These are phyloP conservation scores for Calliscelio sp. DNA, from an alignment of 2,888 invertebrate genomes.

Conservation along the genomic window DNA sequence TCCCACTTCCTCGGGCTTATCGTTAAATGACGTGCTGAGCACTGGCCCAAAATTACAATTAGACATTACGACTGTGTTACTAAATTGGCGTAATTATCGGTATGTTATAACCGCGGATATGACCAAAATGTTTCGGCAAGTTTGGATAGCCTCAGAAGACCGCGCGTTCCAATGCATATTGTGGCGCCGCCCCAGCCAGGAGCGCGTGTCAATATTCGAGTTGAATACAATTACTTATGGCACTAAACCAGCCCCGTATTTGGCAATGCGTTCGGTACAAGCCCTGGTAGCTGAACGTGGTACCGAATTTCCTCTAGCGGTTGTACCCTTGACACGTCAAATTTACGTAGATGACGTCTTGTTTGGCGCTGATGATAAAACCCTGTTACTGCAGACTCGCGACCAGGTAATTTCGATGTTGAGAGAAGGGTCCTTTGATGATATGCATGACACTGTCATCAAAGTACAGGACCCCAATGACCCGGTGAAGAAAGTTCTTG, in stretches of 20 bases:
- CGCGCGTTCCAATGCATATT: no score
- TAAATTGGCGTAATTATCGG: slow-evolving; percentile 2
- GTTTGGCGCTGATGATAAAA: background rate
- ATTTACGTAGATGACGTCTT: no score
- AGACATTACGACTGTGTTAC: background rate
- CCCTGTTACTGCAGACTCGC: background rate
- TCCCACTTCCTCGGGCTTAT: no score
- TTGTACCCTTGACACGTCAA: background rate
- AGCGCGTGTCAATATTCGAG: background rate
- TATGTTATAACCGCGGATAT: slow-evolving; percentile 38
- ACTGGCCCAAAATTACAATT: background rate
- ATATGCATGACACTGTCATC: no score
- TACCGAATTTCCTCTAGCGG: slow-evolving; percentile 3
- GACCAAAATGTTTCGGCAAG: no score
- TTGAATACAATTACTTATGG: slow-evolving; percentile 55
- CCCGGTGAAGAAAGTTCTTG: background rate
- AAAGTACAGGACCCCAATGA: background rate
- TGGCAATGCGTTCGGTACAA: slow-evolving; percentile 20
- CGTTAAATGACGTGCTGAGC: background rate
- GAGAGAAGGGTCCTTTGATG: background rate
- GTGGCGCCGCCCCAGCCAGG: no score
- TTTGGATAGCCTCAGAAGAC: no score
- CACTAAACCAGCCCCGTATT: slow-evolving; percentile 35
- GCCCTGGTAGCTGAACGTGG: slow-evolving; percentile 19
- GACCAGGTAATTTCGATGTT: background rate